Percentiles rank a stretch among this genome's conserved stretches.
Conservation (phyloP, 2,797 vertebrate species). For the Sebastes diaconus region DNA sequence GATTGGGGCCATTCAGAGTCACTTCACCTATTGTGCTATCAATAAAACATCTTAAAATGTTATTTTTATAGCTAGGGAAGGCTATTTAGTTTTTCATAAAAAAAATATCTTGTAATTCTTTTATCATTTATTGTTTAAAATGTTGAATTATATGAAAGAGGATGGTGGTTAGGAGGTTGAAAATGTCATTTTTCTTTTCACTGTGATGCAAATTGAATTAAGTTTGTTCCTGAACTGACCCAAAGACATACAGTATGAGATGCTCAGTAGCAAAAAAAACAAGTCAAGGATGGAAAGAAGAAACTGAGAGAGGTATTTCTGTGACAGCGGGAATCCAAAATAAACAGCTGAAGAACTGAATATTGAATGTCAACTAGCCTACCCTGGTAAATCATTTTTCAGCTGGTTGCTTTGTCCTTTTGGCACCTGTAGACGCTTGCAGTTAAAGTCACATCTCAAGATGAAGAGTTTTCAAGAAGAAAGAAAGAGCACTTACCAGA, state of each 20-base stretch:
- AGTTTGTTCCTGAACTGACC: neutral
- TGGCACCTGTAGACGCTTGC: neutral
- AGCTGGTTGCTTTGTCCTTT: neutral
- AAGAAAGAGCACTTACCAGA: constrained; percentile 35
- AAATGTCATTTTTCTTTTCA: neutral
- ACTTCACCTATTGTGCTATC: neutral
- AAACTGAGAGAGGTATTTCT: neutral
- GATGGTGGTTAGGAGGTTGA: neutral
- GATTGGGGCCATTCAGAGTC: neutral
- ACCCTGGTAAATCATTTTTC: neutral
- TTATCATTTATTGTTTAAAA: neutral
- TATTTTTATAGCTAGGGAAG: neutral
- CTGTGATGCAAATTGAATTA: neutral
- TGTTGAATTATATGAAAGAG: neutral
- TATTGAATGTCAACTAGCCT: neutral
- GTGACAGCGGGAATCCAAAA: neutral
- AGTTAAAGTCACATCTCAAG: neutral
- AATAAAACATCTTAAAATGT: neutral
- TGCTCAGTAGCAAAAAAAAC: neutral
- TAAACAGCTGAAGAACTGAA: neutral
- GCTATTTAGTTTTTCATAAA: neutral
- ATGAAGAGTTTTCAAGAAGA: neutral
- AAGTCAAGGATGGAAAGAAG: neutral
- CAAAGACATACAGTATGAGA: neutral
- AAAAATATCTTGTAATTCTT: neutral